These are phyloP conservation scores for Arctopsyche grandis DNA, from an alignment of 1,140 invertebrate genomes.

Conservation along the genomic window DNA sequence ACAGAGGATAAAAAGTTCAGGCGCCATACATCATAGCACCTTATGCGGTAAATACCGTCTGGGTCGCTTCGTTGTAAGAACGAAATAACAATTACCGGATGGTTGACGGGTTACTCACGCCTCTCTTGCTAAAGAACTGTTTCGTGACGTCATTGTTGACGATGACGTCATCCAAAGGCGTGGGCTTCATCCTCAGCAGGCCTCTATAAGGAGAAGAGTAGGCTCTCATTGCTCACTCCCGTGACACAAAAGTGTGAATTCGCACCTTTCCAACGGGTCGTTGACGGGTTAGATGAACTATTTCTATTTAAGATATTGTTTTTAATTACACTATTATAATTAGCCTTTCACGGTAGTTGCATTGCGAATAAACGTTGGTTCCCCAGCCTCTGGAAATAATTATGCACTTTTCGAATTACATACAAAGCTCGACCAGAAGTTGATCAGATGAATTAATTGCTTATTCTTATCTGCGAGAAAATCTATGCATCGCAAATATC, in stretches of 20 bases:
- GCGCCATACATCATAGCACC: background rate
- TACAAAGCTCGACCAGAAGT: no score
- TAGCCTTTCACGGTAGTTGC: slow-evolving; percentile 28
- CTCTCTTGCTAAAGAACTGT: slow-evolving; percentile 17
- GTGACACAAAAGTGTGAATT: background rate
- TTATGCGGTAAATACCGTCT: background rate
- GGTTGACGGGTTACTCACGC: slow-evolving; percentile 32
- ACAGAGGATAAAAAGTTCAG: no score
- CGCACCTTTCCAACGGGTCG: background rate
- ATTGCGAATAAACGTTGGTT: slow-evolving; percentile 7
- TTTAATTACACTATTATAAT: slow-evolving; percentile 30
- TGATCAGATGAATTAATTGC: no score
- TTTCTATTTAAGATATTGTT: background rate
- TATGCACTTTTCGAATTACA: background rate
- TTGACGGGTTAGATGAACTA: background rate
- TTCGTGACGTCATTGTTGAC: background rate
- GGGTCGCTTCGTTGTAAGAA: background rate
- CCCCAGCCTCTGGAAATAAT: background rate
- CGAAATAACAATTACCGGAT: slow-evolving; percentile 30
- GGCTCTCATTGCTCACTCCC: slow-evolving; percentile 7
- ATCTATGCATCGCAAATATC: background rate
- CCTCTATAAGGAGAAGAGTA: slow-evolving; percentile 32
- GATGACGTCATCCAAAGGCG: slow-evolving; percentile 16
- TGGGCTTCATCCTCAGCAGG: background rate
- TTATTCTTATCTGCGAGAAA: no score